Conservation (phyloP, 2,888 invertebrate genomes). For the Anoplius nigerrimus region DNA sequence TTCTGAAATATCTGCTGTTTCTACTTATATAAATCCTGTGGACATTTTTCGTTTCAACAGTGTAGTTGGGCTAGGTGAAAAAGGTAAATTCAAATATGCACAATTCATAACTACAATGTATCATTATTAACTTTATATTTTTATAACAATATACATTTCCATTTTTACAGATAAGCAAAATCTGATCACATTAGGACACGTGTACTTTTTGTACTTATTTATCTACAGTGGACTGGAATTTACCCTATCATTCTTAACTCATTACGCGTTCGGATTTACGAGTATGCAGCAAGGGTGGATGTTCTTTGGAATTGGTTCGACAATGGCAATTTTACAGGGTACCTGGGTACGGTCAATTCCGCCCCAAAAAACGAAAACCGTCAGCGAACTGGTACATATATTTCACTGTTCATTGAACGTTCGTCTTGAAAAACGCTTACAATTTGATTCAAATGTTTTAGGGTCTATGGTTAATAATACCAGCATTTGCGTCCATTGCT, state of each 20-base stretch:
- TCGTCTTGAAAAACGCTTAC: neutral
- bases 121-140: neutral
- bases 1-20: constrained; percentile 81
- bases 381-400: constrained; percentile 79
- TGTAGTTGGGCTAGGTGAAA: constrained; percentile 67
- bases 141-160: constrained; percentile 9
- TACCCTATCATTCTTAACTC: constrained; percentile 96
- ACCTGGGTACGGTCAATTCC: constrained; percentile 89
- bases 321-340: constrained; percentile 95
- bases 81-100: neutral
- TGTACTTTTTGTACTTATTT: constrained; percentile 94
- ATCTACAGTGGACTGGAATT: constrained; percentile 98
- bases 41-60: constrained; percentile 79
- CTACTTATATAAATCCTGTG: constrained; percentile 80
- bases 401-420: neutral
- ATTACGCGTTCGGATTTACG: constrained; percentile 91
- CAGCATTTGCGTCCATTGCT: constrained; percentile 91
- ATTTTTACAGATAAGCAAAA: constrained; percentile 79
- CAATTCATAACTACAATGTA: neutral
- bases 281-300: constrained; percentile 99
- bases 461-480: constrained; percentile 90
- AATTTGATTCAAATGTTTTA: constrained; percentile 45
- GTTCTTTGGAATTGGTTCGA: constrained; percentile 94
- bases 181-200: constrained; percentile 82
- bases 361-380: constrained; percentile 82